Percentiles rank a stretch among this genome's conserved stretches.
Evolutionary conservation across 2,888 invertebrate genomes (phyloP).

Genomic region (Artemia sinica): DNA sequence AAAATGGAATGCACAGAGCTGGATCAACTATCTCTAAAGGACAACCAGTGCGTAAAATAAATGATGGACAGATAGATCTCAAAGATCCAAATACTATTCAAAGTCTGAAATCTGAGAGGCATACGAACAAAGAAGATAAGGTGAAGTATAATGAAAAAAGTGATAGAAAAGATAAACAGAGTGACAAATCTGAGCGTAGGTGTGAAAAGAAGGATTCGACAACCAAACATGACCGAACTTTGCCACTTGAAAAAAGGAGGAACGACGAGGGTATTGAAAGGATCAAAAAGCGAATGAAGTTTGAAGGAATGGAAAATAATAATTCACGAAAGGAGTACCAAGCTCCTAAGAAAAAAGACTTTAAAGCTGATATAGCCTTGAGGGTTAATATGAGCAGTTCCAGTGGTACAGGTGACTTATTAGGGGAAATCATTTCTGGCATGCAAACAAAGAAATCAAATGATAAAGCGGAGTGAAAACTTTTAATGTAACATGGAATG

Average conservation of each 20-base stretch:
- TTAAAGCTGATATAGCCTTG: background rate
- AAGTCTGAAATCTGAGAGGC: too few species aligned
- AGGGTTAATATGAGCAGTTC: constrained; percentile 5
- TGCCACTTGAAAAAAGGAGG: background rate
- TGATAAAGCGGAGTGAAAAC: background rate
- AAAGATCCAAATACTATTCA: too few species aligned
- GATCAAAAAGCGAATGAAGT: background rate
- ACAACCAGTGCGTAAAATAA: too few species aligned
- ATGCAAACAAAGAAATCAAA: constrained; percentile 17
- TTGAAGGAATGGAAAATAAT: constrained; percentile 5
- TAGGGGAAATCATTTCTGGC: constrained; percentile 21
- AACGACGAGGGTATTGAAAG: background rate
- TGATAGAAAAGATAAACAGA: constrained; percentile 2
- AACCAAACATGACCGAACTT: too few species aligned
- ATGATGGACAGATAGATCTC: too few species aligned
- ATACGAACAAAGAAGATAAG: background rate
- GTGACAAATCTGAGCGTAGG: too few species aligned
- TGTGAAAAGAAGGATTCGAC: too few species aligned
- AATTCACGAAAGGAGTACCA: background rate
- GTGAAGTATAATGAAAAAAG: background rate
- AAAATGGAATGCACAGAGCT: too few species aligned
- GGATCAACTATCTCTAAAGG: too few species aligned
- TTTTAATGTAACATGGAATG: too few species aligned
- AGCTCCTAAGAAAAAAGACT: background rate
- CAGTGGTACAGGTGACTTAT: constrained; percentile 17